These are phyloP conservation scores for Parauchenoglanis punctatus DNA, from an alignment of 2,797 vertebrate genomes.

Conservation along the genomic window DNA sequence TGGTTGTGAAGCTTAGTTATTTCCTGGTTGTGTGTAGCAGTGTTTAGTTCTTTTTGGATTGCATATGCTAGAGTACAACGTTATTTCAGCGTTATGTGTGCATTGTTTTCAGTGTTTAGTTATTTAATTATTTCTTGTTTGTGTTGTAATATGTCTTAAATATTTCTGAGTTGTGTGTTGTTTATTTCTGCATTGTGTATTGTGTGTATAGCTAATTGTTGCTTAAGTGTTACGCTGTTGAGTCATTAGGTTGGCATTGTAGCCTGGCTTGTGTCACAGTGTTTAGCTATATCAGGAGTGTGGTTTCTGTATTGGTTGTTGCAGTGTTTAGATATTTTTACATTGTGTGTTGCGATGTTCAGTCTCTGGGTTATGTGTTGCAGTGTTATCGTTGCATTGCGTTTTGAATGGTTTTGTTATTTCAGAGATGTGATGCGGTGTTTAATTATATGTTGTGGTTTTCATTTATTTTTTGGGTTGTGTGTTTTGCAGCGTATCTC, in stretches of 20 bases:
- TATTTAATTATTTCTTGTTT: background rate
- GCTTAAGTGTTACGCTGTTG: background rate
- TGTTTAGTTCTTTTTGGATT: background rate
- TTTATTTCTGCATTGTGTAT: background rate
- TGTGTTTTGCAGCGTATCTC: background rate
- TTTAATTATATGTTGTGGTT: too few species aligned
- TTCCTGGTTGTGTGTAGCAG: background rate
- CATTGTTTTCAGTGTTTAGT: background rate
- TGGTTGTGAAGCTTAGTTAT: background rate
- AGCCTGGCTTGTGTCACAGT: background rate
- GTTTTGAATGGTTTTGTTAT: too few species aligned
- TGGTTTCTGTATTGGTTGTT: background rate
- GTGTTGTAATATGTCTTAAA: background rate
- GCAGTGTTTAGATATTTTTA: background rate
- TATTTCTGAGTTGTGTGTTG: background rate
- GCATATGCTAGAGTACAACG: background rate
- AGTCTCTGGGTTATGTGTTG: too few species aligned
- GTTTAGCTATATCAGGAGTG: background rate
- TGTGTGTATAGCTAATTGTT: background rate
- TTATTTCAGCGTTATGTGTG: background rate
- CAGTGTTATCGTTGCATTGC: too few species aligned
- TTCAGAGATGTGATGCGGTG: too few species aligned
- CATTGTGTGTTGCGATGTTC: too few species aligned
- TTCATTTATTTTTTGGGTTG: too few species aligned
- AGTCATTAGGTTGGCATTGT: background rate